Evolutionary conservation across 2,797 vertebrate genomes (phyloP).

Genomic region (Crocodylus rhombifer): DNA sequence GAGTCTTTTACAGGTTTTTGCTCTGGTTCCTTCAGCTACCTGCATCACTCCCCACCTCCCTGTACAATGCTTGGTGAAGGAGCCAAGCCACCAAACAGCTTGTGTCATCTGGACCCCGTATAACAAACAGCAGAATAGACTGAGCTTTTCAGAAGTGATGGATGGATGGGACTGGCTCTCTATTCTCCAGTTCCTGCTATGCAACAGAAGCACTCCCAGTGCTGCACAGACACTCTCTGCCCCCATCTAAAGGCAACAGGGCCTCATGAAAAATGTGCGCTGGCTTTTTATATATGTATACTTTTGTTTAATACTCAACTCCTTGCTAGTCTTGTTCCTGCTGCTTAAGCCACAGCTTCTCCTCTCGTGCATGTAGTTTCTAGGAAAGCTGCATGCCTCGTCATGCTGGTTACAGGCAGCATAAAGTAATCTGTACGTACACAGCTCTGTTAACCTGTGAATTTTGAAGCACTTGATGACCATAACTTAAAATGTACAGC

Average conservation of each 20-base stretch:
- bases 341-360: neutral
- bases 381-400: neutral
- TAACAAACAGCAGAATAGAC: neutral
- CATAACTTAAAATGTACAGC: neutral
- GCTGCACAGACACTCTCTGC: neutral
- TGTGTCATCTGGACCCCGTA: neutral
- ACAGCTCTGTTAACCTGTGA: neutral
- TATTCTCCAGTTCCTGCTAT: neutral
- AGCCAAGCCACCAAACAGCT: neutral
- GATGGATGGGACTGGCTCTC: neutral
- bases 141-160: neutral
- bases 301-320: neutral
- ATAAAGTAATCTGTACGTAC: neutral
- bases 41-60: neutral
- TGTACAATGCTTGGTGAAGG: neutral
- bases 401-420: neutral
- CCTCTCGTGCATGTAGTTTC: neutral
- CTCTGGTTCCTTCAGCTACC: neutral
- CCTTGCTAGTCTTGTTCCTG: neutral
- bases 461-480: neutral
- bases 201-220: neutral
- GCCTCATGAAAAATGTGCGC: neutral
- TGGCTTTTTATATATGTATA: neutral
- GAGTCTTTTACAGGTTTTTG: neutral
- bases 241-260: neutral